A percentile compares a stretch with the other conserved stretches of the same genome.
Evolutionary conservation across 1,140 invertebrate genomes (phyloP).

Genomic region (Scaptomyza graminum): DNA sequence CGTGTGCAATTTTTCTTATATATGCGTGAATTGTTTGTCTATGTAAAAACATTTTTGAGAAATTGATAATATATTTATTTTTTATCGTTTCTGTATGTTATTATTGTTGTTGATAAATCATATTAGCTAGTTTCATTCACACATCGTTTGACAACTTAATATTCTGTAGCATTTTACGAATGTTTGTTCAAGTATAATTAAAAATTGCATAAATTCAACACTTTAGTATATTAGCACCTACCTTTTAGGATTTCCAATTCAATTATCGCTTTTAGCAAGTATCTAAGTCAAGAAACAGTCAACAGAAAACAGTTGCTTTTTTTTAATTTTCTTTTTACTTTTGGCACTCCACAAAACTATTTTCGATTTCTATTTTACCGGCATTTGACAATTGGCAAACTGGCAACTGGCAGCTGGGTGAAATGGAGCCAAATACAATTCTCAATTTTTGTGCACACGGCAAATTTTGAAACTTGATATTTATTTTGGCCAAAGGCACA

Average conservation of each 20-base stretch:
- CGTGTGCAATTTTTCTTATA: not conserved
- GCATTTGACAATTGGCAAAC: slow-evolving; percentile 17
- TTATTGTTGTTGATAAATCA: not conserved
- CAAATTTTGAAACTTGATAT: slow-evolving; percentile 74
- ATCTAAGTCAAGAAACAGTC: slow-evolving; percentile 19
- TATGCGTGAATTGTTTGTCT: too few species aligned
- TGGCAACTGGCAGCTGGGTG: not conserved
- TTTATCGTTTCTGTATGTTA: too few species aligned
- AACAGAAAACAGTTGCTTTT: slow-evolving; percentile 28
- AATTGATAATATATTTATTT: too few species aligned
- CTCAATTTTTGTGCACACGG: slow-evolving; percentile 42
- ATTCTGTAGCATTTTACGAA: not conserved
- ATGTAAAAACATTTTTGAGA: too few species aligned
- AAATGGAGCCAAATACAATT: slow-evolving; percentile 15
- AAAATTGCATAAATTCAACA: slow-evolving; percentile 6
- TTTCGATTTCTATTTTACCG: slow-evolving; percentile 33
- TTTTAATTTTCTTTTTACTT: not conserved
- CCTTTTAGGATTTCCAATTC: slow-evolving; percentile 47
- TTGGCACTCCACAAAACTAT: slow-evolving; percentile 38
- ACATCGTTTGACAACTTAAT: not conserved
- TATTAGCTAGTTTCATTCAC: not conserved
- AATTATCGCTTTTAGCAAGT: slow-evolving; percentile 2
- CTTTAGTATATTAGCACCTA: slow-evolving; percentile 23
- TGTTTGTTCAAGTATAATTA: not conserved
- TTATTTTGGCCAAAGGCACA: slow-evolving; percentile 58